Percentiles rank a stretch among this genome's conserved stretches.
Conservation (phyloP, 2,797 vertebrate species). For the Liasis olivaceus region DNA sequence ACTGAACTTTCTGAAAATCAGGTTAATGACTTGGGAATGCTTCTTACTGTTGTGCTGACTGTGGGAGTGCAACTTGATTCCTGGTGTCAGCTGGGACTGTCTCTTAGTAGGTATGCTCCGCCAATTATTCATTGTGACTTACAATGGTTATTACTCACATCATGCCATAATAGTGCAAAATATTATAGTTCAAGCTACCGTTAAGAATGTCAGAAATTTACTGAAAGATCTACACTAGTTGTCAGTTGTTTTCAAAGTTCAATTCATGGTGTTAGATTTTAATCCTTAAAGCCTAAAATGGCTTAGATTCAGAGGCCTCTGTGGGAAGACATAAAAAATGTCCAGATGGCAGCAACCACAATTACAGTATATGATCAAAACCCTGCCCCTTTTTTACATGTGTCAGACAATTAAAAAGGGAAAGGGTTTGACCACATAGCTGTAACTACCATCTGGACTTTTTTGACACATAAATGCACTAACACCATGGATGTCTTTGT, state of each 20-base stretch:
- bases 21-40: no score
- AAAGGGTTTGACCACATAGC: background rate
- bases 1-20: no score
- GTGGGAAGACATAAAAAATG: background rate
- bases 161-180: background rate
- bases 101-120: background rate
- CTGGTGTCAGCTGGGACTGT: background rate
- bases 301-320: background rate
- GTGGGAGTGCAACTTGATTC: no score
- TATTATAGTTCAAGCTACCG: background rate
- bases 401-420: background rate
- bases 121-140: background rate
- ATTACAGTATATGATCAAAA: background rate
- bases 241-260: background rate
- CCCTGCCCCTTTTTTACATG: background rate
- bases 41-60: no score
- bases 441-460: background rate
- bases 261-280: background rate
- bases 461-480: background rate
- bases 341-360: background rate
- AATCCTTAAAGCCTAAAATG: background rate
- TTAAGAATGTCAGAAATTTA: background rate
- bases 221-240: background rate
- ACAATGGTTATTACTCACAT: background rate
- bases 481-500: background rate